phyloP scores from a whole-genome alignment of 1,140 invertebrate genomes.

The Cardiocondyla obscurior region DNA sequence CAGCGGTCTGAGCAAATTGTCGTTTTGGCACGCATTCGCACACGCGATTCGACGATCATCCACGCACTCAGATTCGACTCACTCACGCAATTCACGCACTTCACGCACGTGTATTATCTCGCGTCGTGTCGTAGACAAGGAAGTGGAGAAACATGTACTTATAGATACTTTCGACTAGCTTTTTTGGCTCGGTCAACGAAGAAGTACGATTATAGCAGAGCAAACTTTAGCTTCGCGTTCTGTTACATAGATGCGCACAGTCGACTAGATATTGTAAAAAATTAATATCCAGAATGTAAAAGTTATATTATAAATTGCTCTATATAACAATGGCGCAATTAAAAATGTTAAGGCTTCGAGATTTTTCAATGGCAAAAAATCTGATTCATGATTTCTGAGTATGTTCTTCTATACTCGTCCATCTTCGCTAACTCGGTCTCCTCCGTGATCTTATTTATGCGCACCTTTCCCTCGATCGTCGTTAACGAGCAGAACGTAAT shows the following conservation, averaged over 20 bases:
- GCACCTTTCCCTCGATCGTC: conserved; percentile 16
- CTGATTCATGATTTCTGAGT: no score
- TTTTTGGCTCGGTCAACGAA: conserved; percentile 21
- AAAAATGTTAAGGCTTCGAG: neutral
- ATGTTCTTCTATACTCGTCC: conserved; percentile 4
- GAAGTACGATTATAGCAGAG: conserved; percentile 18
- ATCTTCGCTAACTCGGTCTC: conserved; percentile 17
- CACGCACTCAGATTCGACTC: conserved; percentile 57
- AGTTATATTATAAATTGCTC: neutral
- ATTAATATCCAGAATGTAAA: neutral
- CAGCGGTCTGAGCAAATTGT: conserved; percentile 82
- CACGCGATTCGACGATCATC: conserved; percentile 63
- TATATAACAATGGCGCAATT: neutral
- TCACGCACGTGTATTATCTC: conserved; percentile 59
- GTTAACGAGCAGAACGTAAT: conserved; percentile 57
- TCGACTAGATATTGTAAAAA: neutral
- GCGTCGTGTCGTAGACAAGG: conserved; percentile 66
- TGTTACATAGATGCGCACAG: neutral
- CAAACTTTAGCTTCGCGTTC: neutral
- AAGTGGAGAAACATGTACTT: conserved; percentile 49
- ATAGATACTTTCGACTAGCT: conserved; percentile 38
- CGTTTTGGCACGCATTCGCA: conserved; percentile 80
- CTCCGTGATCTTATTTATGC: conserved; percentile 40
- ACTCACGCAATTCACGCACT: conserved; percentile 65
- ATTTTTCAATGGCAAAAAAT: neutral